Evolutionary conservation across 1,140 invertebrate species (phyloP).

Genomic region (Drosophila hydei): DNA sequence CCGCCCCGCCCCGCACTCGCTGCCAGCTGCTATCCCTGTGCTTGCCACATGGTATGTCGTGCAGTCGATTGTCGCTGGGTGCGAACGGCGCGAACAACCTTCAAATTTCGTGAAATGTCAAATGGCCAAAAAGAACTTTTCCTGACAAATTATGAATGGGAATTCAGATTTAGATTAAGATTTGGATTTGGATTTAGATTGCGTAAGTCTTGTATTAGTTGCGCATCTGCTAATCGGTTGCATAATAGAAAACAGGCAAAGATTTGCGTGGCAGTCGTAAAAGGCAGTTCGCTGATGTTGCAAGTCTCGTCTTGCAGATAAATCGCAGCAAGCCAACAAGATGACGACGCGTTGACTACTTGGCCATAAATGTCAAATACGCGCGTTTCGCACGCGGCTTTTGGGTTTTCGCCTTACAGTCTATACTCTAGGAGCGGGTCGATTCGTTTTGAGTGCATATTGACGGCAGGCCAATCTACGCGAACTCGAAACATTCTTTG

Average conservation of each 20-base stretch:
- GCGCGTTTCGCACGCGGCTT: conserved; percentile 52
- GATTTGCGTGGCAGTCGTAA: conserved; percentile 12
- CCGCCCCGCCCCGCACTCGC: background rate
- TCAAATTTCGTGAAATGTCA: conserved; percentile 69
- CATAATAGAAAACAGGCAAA: background rate
- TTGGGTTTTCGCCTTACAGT: conserved; percentile 26
- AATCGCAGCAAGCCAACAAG: conserved; percentile 16
- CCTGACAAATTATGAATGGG: conserved; percentile 28
- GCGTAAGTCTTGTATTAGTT: too few species aligned
- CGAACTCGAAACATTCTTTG: too few species aligned
- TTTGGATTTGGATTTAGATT: background rate
- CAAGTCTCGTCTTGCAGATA: conserved; percentile 18
- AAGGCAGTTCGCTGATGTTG: conserved; percentile 18
- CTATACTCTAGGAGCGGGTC: conserved; percentile 5
- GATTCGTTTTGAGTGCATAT: background rate
- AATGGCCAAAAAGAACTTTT: conserved; percentile 68
- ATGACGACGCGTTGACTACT: conserved; percentile 29
- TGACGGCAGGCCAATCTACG: too few species aligned
- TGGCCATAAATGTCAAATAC: conserved; percentile 64
- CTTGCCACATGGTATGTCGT: conserved; percentile 62
- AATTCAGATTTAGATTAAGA: background rate
- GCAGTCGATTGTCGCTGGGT: conserved; percentile 50
- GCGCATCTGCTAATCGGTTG: conserved; percentile 12
- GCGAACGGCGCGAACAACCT: conserved; percentile 67
- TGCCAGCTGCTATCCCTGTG: background rate